phyloP scores from a whole-genome alignment of 2,113 vertebrate species.

The Thinocorus orbignyianus region DNA sequence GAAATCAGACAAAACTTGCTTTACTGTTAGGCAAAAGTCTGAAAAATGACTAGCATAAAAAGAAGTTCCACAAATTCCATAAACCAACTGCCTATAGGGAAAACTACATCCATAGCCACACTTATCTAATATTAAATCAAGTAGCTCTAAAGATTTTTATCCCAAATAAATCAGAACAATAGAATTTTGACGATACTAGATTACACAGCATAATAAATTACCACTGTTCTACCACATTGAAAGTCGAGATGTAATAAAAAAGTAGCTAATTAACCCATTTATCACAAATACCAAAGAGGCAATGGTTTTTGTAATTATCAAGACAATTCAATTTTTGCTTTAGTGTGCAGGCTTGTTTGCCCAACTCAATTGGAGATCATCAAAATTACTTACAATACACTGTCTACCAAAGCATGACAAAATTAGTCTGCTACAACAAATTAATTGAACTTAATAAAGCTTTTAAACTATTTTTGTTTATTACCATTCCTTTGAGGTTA shows the following conservation, averaged over 20 bases:
- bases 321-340: constrained; percentile 74
- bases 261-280: constrained; percentile 71
- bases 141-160: constrained; percentile 8
- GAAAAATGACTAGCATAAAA: background rate
- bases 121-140: background rate
- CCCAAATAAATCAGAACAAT: constrained; percentile 12
- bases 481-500: constrained; percentile 67
- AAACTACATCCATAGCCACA: background rate
- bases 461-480: constrained; percentile 75
- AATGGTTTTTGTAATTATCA: constrained; percentile 75
- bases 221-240: background rate
- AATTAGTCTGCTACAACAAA: constrained; percentile 70
- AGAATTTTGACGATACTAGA: constrained; percentile 19
- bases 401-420: constrained; percentile 73
- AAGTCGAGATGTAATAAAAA: constrained; percentile 56
- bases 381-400: constrained; percentile 76
- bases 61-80: background rate
- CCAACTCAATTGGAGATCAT: constrained; percentile 69
- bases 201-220: constrained; percentile 65
- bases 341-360: constrained; percentile 64
- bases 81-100: background rate
- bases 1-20: background rate
- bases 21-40: background rate
- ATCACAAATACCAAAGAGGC: constrained; percentile 71
- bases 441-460: constrained; percentile 75